Conservation (phyloP, 1,140 invertebrate species). For the Pissodes strobi region DNA sequence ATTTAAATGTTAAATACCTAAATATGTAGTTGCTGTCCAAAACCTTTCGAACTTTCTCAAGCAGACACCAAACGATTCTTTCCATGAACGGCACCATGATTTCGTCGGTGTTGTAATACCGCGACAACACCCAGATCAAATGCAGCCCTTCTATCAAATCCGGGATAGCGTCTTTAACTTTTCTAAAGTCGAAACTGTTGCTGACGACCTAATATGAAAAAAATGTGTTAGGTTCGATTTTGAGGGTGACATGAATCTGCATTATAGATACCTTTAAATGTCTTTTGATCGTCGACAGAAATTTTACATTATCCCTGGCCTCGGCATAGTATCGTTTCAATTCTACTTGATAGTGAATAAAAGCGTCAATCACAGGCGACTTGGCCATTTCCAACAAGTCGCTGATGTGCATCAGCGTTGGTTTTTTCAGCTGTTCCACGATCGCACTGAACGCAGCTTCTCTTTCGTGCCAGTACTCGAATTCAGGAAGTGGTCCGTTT, state of each 20-base stretch:
- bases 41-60: constrained; percentile 72
- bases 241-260: constrained; percentile 5
- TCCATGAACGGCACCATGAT: constrained; percentile 77
- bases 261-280: constrained; percentile 70
- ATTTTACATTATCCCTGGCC: constrained; percentile 83
- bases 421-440: constrained; percentile 78
- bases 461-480: constrained; percentile 80
- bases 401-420: constrained; percentile 65
- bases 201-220: constrained; percentile 39
- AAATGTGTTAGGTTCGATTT: not conserved
- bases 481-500: constrained; percentile 79
- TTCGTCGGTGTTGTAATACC: constrained; percentile 73
- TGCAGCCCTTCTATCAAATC: constrained; percentile 79
- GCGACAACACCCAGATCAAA: constrained; percentile 82
- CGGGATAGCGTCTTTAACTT: constrained; percentile 73
- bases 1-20: too few relatives aligned
- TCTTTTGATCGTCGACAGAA: constrained; percentile 77
- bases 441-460: constrained; percentile 75
- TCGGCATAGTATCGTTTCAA: constrained; percentile 73
- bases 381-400: constrained; percentile 60
- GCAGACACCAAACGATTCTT: constrained; percentile 78
- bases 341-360: constrained; percentile 62
- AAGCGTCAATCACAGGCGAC: constrained; percentile 58
- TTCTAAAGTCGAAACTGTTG: constrained; percentile 65
- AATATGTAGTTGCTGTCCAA: constrained; percentile 76